These are phyloP conservation scores for Penaeus japonicus DNA, from an alignment of 1,140 invertebrate species.

Conservation along the genomic window DNA sequence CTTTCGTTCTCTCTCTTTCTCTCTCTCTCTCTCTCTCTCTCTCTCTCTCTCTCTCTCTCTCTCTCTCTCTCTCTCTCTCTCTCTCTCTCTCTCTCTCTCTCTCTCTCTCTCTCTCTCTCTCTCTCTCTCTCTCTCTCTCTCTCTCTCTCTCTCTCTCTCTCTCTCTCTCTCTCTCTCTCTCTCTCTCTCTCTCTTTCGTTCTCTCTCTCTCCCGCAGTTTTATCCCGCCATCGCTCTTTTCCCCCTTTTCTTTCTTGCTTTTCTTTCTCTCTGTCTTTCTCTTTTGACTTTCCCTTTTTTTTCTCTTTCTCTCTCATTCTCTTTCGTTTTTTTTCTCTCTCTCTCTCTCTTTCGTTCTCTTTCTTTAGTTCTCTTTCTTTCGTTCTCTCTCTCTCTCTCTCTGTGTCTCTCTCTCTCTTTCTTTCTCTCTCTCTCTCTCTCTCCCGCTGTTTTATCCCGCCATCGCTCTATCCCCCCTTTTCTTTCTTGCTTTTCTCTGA, in stretches of 20 bases:
- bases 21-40: slow-evolving; percentile 16
- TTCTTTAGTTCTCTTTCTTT: too few relatives aligned
- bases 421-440: too few relatives aligned
- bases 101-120: not conserved
- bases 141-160: not conserved
- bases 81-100: not conserved
- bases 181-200: not conserved
- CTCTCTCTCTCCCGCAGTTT: too few relatives aligned
- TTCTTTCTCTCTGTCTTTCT: not conserved
- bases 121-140: not conserved
- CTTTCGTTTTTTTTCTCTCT: too few relatives aligned
- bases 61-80: not conserved
- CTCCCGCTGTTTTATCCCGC: too few relatives aligned
- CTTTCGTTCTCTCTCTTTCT: slow-evolving; percentile 15
- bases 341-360: too few relatives aligned
- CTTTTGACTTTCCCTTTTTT: too few relatives aligned
- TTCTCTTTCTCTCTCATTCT: too few relatives aligned
- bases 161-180: not conserved
- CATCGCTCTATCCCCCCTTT: too few relatives aligned
- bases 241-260: not conserved
- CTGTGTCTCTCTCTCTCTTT: too few relatives aligned
- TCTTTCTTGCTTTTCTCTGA: too few relatives aligned
- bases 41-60: not conserved
- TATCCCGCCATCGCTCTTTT: not conserved
- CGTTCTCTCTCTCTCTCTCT: too few relatives aligned